Percentiles rank a stretch among this genome's conserved stretches.
Conservation (phyloP, 2,888 invertebrate genomes). For the Gandaritis pyraliata region DNA sequence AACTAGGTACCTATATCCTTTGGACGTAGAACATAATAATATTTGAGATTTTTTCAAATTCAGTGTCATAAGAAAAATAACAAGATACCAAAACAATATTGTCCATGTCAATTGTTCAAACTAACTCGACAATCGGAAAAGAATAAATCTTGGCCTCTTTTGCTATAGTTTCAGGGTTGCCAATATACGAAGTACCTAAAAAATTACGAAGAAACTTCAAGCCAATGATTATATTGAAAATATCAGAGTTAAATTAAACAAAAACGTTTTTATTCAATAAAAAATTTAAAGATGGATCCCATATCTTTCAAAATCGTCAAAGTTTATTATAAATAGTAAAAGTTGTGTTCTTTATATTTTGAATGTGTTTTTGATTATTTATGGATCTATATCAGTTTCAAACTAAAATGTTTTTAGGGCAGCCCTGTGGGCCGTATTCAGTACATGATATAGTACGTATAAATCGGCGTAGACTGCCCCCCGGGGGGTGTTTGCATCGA, state of each 20-base stretch:
- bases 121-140: constrained; percentile 73
- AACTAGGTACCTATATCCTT: too few species aligned
- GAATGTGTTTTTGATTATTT: background rate
- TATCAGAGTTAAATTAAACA: too few species aligned
- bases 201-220: too few species aligned
- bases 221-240: too few species aligned
- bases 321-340: too few species aligned
- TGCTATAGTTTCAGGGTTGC: constrained; percentile 32
- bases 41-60: too few species aligned
- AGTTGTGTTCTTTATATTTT: too few species aligned
- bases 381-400: background rate
- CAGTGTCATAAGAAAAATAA: constrained; percentile 55
- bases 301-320: too few species aligned
- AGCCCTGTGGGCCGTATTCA: constrained; percentile 36
- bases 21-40: too few species aligned
- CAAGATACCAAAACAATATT: constrained; percentile 46
- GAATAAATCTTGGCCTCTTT: constrained; percentile 68
- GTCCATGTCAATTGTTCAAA: constrained; percentile 75
- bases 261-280: too few species aligned
- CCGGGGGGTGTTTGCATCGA: constrained; percentile 70
- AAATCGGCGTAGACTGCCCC: constrained; percentile 72
- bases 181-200: background rate
- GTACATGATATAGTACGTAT: constrained; percentile 72
- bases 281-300: too few species aligned
- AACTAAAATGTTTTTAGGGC: constrained; percentile 2